Conservation (phyloP, 37 sponge, comb jelly and placozoan species). For the Corticium candelabrum region DNA sequence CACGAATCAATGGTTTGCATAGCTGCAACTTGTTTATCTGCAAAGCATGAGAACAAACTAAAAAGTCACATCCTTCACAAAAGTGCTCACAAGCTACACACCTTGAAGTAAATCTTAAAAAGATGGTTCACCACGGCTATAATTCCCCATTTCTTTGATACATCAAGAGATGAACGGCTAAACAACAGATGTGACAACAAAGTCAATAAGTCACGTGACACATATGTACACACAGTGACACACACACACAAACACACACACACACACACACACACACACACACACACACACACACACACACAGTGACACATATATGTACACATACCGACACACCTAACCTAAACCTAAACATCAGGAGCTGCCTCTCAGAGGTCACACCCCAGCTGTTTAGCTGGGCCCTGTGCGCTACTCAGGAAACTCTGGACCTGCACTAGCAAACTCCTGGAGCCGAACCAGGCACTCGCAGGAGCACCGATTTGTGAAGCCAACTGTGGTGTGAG, state of each 20-base stretch:
- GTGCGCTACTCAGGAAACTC: too few species aligned
- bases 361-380: too few species aligned
- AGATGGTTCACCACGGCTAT: conserved; percentile 78
- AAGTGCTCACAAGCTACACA: not conserved
- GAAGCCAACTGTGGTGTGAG: too few species aligned
- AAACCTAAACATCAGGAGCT: too few species aligned
- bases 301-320: too few species aligned
- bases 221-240: not conserved
- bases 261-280: conserved; percentile 3
- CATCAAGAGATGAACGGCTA: conserved; percentile 44
- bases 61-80: not conserved
- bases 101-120: conserved; percentile 94
- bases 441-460: too few species aligned
- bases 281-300: conserved; percentile 5
- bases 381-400: too few species aligned
- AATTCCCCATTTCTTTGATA: conserved; percentile 77
- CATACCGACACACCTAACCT: not conserved
- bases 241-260: too few species aligned
- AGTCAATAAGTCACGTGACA: not conserved
- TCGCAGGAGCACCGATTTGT: too few species aligned
- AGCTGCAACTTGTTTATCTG: conserved; percentile 82
- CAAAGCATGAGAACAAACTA: not conserved
- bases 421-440: too few species aligned
- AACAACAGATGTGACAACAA: not conserved
- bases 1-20: conserved; percentile 85